phyloP scores from a whole-genome alignment of 2,797 vertebrate species.

The Notamacropus eugenii region DNA sequence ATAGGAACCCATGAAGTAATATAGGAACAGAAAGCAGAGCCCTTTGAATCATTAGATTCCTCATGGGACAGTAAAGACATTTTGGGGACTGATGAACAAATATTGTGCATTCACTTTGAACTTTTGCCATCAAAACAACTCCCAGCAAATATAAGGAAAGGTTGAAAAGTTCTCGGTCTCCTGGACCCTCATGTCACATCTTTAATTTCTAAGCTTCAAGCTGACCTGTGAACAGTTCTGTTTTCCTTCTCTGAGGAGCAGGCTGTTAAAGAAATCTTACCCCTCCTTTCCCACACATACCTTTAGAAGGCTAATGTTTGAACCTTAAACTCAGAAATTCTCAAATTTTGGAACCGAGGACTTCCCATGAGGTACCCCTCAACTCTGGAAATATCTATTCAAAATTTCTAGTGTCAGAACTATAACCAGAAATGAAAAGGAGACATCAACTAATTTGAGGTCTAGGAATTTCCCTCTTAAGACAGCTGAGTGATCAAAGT shows the following conservation, averaged over 20 bases:
- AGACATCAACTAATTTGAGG: background rate
- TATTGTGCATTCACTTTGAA: background rate
- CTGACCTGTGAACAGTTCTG: background rate
- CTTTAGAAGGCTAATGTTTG: background rate
- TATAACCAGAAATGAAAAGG: background rate
- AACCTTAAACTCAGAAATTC: background rate
- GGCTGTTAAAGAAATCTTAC: background rate
- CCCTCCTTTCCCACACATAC: background rate
- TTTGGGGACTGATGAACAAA: background rate
- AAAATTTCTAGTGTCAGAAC: background rate
- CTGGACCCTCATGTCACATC: background rate
- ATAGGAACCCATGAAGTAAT: background rate
- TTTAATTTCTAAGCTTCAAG: background rate
- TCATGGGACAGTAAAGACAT: background rate
- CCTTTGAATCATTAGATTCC: background rate
- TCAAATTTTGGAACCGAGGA: background rate
- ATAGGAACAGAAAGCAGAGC: background rate
- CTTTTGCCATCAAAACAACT: background rate
- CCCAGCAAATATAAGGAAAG: background rate
- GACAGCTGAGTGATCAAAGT: background rate
- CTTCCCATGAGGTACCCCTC: background rate
- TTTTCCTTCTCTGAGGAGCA: background rate
- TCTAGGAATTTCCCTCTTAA: background rate
- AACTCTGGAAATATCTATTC: background rate
- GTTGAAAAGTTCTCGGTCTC: background rate